Base-by-base conservation (phyloP, 2,113 vertebrate species). In the Neotragus pygmaeus region DNA sequence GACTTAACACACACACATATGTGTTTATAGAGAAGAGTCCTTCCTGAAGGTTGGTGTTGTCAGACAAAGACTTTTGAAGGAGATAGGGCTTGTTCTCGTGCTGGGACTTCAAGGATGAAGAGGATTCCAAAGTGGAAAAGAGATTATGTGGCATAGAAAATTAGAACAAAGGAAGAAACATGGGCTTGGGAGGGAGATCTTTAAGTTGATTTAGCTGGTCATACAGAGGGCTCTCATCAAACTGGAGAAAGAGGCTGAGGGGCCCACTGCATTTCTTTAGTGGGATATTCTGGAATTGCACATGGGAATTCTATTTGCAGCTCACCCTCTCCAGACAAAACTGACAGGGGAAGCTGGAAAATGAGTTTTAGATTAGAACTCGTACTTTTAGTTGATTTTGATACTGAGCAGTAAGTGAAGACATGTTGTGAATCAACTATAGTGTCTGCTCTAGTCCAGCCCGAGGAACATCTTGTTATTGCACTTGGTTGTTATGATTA, bases 191-290 rank as follows among this genome's bases (percentile, higher is more conserved):
- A 77, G 28, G 9, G 9, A 1, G 1, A 58, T 39, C 30, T 60
- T 28, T 57, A 85, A 45, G 13, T 13, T 57, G n/a, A 17, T 60
- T 16, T 82, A 73, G 17, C 2, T 13, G 15, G 17, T 64, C 17
- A 27, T 3, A 30, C 13, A 1, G 6, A 66, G 2, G 23, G 23
- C 36, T 47, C 1, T 45, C 27, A 14, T 1, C 0, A 45, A 53
- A 11, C 23, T 33, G 16, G 39, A 45, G 11, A 5, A 16, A 51
- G 47, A 28, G 51, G 27, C 77, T 5, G 19, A 27, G 53, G 62
- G 60, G 9, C 13, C 51, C 17, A 5, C 1, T 36, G 14, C 7
- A 2, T 6, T 12, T 7, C 53, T 51, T 25, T 57, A 14, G 53
- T 10, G 15, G 6, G 14, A 19, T 39, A 83, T 64, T 6, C 17